A percentile compares a stretch with the other conserved stretches of the same genome.
phyloP scores from a whole-genome alignment of 2,888 invertebrate genomes.

The Ormyrus labotus region DNA sequence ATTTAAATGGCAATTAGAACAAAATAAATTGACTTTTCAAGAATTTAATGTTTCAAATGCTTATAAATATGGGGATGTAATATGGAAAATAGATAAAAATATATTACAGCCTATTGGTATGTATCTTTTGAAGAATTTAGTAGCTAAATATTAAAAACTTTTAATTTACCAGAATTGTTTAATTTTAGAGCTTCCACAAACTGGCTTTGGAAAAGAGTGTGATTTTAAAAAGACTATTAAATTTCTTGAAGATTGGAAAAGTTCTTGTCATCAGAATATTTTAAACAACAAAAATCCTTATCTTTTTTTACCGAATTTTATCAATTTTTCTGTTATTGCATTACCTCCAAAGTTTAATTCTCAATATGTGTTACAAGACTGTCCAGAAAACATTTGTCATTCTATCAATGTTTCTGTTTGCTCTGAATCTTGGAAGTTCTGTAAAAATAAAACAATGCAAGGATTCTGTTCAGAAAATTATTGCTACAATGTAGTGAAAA shows the following conservation, averaged over 20 bases:
- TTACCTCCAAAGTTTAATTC: slow-evolving; percentile 66
- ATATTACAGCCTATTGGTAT: slow-evolving; percentile 67
- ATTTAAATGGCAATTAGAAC: slow-evolving; percentile 63
- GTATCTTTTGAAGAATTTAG: background rate
- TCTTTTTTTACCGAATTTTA: slow-evolving; percentile 69
- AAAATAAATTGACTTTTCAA: slow-evolving; percentile 47
- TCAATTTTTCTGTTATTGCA: slow-evolving; percentile 67
- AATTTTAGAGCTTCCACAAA: slow-evolving; percentile 67
- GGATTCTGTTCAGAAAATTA: slow-evolving; percentile 64
- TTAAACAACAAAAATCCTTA: slow-evolving; percentile 72
- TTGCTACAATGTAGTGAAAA: slow-evolving; percentile 73
- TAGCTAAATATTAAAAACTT: background rate
- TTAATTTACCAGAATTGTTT: background rate
- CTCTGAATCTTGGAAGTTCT: slow-evolving; percentile 63
- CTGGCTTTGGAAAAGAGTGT: slow-evolving; percentile 69
- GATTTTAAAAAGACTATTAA: slow-evolving; percentile 72
- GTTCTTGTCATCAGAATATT: slow-evolving; percentile 72
- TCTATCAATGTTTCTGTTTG: slow-evolving; percentile 65
- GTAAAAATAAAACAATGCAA: slow-evolving; percentile 59
- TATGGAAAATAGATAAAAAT: slow-evolving; percentile 65
- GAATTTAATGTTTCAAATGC: slow-evolving; percentile 61
- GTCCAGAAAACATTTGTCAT: slow-evolving; percentile 67
- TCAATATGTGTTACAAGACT: slow-evolving; percentile 63
- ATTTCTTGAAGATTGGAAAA: slow-evolving; percentile 75
- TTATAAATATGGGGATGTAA: slow-evolving; percentile 65